Conservation (phyloP, 2,113 vertebrate species). For the Colinus virginianus region DNA sequence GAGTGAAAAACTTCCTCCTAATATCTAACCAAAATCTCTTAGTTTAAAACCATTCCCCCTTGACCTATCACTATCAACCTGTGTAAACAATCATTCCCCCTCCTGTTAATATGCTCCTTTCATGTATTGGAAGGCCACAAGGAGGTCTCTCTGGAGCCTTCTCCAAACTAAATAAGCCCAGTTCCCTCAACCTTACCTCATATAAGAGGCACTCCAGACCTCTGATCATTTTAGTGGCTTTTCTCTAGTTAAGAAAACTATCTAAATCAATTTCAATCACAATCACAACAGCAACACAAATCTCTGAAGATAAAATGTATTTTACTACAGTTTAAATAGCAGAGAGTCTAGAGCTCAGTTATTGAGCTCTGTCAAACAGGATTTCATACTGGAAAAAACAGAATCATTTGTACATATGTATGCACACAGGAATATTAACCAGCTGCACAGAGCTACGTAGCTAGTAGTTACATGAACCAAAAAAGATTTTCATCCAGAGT, state of each 20-base stretch:
- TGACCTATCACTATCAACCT: no score
- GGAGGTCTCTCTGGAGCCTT: no score
- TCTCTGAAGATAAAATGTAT: slow-evolving; percentile 22
- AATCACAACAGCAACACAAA: not conserved
- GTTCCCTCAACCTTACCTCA: no score
- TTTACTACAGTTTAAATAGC: slow-evolving; percentile 47
- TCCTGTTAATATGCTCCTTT: no score
- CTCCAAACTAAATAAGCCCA: no score
- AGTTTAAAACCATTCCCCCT: no score
- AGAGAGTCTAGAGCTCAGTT: slow-evolving; percentile 42
- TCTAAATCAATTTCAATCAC: slow-evolving; percentile 59
- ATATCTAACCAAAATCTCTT: no score
- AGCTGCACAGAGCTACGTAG: not conserved
- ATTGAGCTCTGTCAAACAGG: slow-evolving; percentile 6
- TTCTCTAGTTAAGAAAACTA: slow-evolving; percentile 40
- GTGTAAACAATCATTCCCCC: no score
- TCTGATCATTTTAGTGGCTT: not conserved
- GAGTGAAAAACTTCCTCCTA: no score
- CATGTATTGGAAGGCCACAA: no score
- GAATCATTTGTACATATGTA: not conserved
- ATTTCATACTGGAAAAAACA: slow-evolving; percentile 34
- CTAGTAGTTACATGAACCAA: not conserved
- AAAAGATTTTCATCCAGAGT: not conserved
- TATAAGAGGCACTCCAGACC: no score
- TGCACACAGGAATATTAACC: not conserved